Conservation (phyloP, 2,113 vertebrate species). For the Sprattus sprattus region DNA sequence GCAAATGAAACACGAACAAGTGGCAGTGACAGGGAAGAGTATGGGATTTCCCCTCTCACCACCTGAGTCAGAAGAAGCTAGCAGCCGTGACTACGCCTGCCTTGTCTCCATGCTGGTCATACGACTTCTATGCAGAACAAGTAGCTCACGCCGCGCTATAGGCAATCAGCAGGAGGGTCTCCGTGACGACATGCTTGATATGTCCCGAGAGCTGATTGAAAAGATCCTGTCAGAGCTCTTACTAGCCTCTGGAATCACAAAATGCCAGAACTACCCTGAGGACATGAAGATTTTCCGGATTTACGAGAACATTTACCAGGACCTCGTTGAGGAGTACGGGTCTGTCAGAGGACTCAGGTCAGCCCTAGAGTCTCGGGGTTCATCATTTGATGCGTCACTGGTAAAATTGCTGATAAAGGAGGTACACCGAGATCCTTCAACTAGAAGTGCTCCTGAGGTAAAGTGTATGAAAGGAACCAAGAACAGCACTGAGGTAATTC, state of each 20-base stretch:
- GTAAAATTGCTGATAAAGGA: not conserved
- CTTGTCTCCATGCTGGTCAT: not conserved
- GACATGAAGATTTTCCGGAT: not conserved
- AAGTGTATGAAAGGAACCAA: not conserved
- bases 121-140: not conserved
- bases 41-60: not conserved
- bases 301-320: not conserved
- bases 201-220: not conserved
- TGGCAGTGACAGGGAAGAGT: not conserved
- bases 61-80: not conserved
- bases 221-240: not conserved
- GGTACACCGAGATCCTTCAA: not conserved
- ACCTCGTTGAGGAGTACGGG: not conserved
- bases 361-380: not conserved
- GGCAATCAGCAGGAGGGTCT: not conserved
- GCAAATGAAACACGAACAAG: not conserved
- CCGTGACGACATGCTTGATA: not conserved
- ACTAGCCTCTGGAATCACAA: not conserved
- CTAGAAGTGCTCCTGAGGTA: not conserved
- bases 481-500: not conserved
- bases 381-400: not conserved
- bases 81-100: not conserved
- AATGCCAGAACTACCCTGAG: not conserved
- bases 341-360: not conserved
- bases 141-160: not conserved